phyloP scores from a whole-genome alignment of 30 jellyfish, hydroid and myxozoan genomes.

The Nemopilema nomurai region DNA sequence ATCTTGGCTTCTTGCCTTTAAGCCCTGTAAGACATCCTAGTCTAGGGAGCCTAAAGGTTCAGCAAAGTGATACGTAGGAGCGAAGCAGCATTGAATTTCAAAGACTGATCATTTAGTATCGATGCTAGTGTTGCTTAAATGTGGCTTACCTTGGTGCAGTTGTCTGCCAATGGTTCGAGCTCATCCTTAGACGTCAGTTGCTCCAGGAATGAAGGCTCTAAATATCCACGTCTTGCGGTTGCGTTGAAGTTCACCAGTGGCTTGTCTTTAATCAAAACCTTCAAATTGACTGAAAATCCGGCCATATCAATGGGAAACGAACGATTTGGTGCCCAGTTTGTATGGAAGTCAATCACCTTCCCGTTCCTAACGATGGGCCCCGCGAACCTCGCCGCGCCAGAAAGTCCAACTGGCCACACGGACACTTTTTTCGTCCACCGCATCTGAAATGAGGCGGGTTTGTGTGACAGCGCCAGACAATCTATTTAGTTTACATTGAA shows the following conservation, averaged over 20 bases:
- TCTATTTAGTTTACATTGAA: no score
- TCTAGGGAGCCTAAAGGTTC: no score
- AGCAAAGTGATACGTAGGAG: not conserved
- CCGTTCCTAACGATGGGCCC: conserved; percentile 96
- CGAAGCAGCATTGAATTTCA: not conserved
- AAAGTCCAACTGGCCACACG: conserved; percentile 98
- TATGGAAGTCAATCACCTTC: conserved; percentile 82
- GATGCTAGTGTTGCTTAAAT: not conserved
- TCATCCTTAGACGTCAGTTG: conserved; percentile 82
- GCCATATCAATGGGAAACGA: conserved; percentile 98
- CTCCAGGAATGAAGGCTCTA: conserved; percentile 93
- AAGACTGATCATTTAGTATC: not conserved
- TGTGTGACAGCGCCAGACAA: not conserved
- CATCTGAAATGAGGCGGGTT: conserved; percentile 60
- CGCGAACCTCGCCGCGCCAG: conserved; percentile 98
- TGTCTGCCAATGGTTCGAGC: conserved; percentile 96
- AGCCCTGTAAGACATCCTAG: no score
- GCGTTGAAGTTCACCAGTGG: conserved; percentile 69
- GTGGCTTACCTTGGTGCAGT: conserved; percentile 88
- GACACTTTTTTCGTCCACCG: conserved; percentile 93
- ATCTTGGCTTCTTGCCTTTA: no score
- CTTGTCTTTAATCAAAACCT: conserved; percentile 65
- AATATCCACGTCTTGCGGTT: conserved; percentile 77
- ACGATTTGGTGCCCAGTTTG: conserved; percentile 99
- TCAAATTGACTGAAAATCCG: conserved; percentile 83